Evolutionary conservation across 2,888 invertebrate genomes (phyloP), one percentile per base, ranked within the genome.

Genomic region (Sepioteuthis lessoniana): DNA sequence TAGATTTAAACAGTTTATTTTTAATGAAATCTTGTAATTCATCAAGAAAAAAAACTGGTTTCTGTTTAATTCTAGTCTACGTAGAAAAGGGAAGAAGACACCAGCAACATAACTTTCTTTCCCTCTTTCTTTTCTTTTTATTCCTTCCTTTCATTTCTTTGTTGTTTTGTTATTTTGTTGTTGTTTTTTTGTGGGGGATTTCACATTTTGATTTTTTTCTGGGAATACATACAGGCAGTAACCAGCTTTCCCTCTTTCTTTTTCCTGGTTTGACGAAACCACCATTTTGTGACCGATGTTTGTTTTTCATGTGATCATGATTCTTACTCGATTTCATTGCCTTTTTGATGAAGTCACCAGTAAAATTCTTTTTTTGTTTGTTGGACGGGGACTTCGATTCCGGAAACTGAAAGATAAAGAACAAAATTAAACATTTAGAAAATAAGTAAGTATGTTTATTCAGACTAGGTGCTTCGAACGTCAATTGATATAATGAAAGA

Each of bases 321-420:
- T 13, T 76, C 35, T n/a, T 35, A 4, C 4, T 13, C 16, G 35
- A 35, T 76, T n/a, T 35, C 10, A 76, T n/a, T 76, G n/a, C 19
- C 35, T n/a, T 13, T 76, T 38, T 21, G 38, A 19, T 28, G 91
- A 91, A 28, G 94, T 95, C 95, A 95, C 95, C 95, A 95, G 93
- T 95, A 95, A 94, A 95, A 94, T 91, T 95, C 95, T 50, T 95
- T 95, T 94, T 95, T 95, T 60, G 95, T 95, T 94, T 95, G 95
- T 60, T 95, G 95, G 25, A 95, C 90, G 5, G 95, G 95, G 19
- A 95, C 94, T 93, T 95, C 95, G 42, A 95, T 90, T 92, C 95
- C 95, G 95, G 94, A 31, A 90, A 94, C 93, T 90, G 60, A 55
- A 91, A 90, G 92, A 76, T 8, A 55, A 60, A 8, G 47, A 76